phyloP scores from a whole-genome alignment of 2,888 invertebrate genomes.

The Epiblema foenella region DNA sequence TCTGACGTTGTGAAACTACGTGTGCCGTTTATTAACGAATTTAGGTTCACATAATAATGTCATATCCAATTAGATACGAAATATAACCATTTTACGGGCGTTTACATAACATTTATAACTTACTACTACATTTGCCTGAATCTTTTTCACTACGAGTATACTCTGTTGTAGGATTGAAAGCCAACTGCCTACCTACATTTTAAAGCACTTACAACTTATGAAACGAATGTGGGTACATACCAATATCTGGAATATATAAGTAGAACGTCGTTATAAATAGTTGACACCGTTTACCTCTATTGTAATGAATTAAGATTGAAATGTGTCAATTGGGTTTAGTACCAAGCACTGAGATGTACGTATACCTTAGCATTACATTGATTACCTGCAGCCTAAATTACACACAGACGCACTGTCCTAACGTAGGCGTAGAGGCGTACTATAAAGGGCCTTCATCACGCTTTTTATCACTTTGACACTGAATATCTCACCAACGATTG shows the following conservation, averaged over 20 bases:
- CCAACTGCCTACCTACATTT: background rate
- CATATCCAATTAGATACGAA: slow-evolving; percentile 30
- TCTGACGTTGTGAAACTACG: slow-evolving; percentile 23
- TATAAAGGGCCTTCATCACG: too few species aligned
- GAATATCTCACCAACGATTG: too few species aligned
- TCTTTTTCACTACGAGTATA: background rate
- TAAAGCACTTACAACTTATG: background rate
- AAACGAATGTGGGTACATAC: too few species aligned
- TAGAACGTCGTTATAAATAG: too few species aligned
- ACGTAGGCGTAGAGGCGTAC: too few species aligned
- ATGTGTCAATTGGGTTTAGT: too few species aligned
- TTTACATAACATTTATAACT: slow-evolving; percentile 1
- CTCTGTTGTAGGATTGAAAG: background rate
- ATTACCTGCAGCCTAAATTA: background rate
- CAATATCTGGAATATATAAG: background rate
- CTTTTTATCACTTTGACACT: too few species aligned
- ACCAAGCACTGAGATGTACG: too few species aligned
- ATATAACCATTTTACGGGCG: slow-evolving; percentile 3
- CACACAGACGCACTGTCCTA: background rate
- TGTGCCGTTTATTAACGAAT: slow-evolving; percentile 35
- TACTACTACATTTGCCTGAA: background rate
- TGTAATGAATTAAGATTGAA: too few species aligned
- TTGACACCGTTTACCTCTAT: too few species aligned
- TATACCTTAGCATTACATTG: background rate
- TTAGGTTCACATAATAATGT: slow-evolving; percentile 20